A percentile compares a stretch with the other conserved stretches of the same genome.
Evolutionary conservation across 1,140 invertebrate genomes (phyloP).

Genomic region (Scaptodrosophila lebanonensis): DNA sequence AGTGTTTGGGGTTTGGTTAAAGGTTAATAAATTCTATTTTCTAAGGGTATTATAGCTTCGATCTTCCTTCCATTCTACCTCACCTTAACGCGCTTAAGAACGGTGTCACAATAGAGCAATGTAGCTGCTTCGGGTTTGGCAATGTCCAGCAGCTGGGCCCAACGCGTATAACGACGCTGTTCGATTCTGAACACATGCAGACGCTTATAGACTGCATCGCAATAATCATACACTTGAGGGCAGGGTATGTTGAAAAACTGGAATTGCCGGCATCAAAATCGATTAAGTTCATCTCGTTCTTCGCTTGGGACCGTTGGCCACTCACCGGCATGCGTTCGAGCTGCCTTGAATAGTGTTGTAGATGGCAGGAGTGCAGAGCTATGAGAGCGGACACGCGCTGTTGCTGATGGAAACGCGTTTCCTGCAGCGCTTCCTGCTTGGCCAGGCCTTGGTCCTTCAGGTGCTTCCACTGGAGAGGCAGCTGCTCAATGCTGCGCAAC

Average conservation of each 20-base stretch:
- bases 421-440: slow-evolving; percentile 90
- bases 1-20: too few relatives aligned
- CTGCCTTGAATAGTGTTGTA: slow-evolving; percentile 82
- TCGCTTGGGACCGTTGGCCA: not conserved
- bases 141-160: slow-evolving; percentile 88
- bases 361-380: slow-evolving; percentile 85
- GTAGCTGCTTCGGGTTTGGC: slow-evolving; percentile 85
- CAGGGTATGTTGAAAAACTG: slow-evolving; percentile 83
- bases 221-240: slow-evolving; percentile 81
- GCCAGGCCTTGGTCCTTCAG: slow-evolving; percentile 90
- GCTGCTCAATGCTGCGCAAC: slow-evolving; percentile 80
- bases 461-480: slow-evolving; percentile 92
- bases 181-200: slow-evolving; percentile 82
- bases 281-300: not conserved
- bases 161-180: slow-evolving; percentile 81
- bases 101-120: slow-evolving; percentile 79
- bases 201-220: slow-evolving; percentile 83
- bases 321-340: slow-evolving; percentile 81
- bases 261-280: slow-evolving; percentile 27
- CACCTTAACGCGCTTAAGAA: slow-evolving; percentile 84
- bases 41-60: too few relatives aligned
- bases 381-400: slow-evolving; percentile 87
- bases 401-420: slow-evolving; percentile 80
- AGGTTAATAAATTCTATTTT: too few relatives aligned
- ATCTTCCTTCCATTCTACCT: too few relatives aligned